Base-by-base conservation (phyloP, 2,888 invertebrate genomes). In the Xylota segnis region DNA sequence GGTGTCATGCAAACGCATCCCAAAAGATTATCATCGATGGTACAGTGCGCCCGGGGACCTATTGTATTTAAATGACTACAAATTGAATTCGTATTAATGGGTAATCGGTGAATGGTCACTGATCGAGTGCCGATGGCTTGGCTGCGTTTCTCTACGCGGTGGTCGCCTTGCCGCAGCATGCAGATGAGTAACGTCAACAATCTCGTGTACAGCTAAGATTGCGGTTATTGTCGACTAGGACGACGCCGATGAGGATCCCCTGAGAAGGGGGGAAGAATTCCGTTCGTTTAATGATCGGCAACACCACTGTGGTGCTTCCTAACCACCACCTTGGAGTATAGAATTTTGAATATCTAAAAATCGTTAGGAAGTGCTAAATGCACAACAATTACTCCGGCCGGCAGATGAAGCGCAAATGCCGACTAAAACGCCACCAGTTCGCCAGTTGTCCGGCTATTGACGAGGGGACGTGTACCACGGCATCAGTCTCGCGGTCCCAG, bases 31-130 rank as follows among this genome's bases (percentile, higher is more conserved):
- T 72, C 82, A 29, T 66, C 43, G 86, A 34, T 7, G 29, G 40
- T 16, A 10, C 5, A 5, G 34, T 45, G 12, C 63, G 12, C 75
- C 47, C 47, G 58, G 66, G 76, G 61, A 68, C 72, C 76, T 76
- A 86, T 86, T 86, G 86, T 86, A 86, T 86, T 86, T 82, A 86
- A 86, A 86, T 86, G 86, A 76, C 86, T 82, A 76, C 82, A 86
- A 86, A 86, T 86, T 86, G 86, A 86, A 86, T 82, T 86, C 68
- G 86, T 86, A 86, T 86, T 86, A 86, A 86, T 86, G 82, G 79
- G 52, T 71, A 84, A 84, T 84, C 75, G 75, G 16, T 59, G 84
- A 65, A 70, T 59, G 70, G 81, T 29, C 70, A 75, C 54, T 45
- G 82, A 76, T 86, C 81, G 76, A 77, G 82, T 75, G 70, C 45